Evolutionary conservation across 2,888 invertebrate genomes (phyloP).

Genomic region (Andrena haemorrhoa): DNA sequence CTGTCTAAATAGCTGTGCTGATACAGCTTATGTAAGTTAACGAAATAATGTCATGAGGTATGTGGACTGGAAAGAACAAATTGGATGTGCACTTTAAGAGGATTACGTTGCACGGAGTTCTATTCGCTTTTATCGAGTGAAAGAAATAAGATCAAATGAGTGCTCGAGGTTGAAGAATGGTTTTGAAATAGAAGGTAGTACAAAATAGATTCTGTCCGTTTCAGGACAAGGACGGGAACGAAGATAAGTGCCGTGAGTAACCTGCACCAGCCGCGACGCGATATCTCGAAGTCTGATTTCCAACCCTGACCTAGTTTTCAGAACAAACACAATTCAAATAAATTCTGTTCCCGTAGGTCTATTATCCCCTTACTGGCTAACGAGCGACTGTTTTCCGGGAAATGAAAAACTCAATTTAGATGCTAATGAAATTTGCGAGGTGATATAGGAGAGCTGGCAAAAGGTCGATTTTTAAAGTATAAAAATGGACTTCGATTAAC

Average conservation of each 20-base stretch:
- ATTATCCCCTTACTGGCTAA: neutral
- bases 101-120: neutral
- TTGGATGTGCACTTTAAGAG: too few relatives aligned
- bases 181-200: conserved; percentile 24
- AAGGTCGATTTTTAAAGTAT: neutral
- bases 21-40: too few relatives aligned
- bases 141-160: conserved; percentile 4
- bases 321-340: conserved; percentile 9
- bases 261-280: conserved; percentile 18
- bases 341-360: neutral
- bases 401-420: conserved; percentile 5
- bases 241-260: conserved; percentile 11
- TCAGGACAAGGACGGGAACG: conserved; percentile 20
- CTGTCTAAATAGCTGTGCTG: too few relatives aligned
- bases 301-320: conserved; percentile 13
- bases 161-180: neutral
- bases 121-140: neutral
- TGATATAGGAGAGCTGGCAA: neutral
- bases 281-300: conserved; percentile 26
- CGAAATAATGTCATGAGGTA: too few relatives aligned
- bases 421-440: conserved; percentile 4
- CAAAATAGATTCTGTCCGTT: conserved; percentile 19
- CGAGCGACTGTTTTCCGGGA: neutral
- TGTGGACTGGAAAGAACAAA: too few relatives aligned
- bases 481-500: neutral